These are phyloP conservation scores for Tonatia bakeri DNA, from an alignment of 2,113 vertebrate genomes.

Conservation along the genomic window DNA sequence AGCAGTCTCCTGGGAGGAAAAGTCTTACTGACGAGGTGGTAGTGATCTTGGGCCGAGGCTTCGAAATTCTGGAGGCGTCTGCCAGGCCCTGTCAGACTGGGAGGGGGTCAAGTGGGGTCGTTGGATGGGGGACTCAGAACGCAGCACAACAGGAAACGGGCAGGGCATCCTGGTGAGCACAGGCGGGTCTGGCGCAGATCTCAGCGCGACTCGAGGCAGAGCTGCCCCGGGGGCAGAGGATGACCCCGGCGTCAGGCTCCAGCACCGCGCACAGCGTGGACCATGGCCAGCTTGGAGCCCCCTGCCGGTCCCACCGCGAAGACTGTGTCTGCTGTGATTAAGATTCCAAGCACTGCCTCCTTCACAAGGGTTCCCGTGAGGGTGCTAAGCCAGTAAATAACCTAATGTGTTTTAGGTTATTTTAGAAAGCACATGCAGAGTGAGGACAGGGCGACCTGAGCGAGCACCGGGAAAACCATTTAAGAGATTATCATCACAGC, in stretches of 20 bases:
- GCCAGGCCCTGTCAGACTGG: neutral
- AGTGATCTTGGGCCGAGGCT: neutral
- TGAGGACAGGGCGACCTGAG: neutral
- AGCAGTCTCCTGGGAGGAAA: neutral
- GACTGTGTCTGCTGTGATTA: neutral
- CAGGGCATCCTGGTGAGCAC: neutral
- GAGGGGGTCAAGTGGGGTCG: rapidly evolving
- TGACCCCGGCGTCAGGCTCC: neutral
- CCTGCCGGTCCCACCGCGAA: neutral
- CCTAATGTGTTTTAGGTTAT: neutral
- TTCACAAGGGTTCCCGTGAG: neutral
- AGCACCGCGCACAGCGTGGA: neutral
- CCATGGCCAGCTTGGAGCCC: neutral
- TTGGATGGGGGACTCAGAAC: neutral
- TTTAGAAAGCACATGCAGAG: neutral
- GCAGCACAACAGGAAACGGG: neutral
- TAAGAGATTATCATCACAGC: neutral
- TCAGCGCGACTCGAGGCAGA: neutral
- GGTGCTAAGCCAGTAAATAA: neutral
- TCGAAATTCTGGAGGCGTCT: neutral
- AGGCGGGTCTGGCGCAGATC: too few species aligned
- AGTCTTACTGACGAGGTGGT: neutral
- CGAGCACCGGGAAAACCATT: neutral
- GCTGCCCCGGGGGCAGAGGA: too few species aligned
- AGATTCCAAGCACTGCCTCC: neutral